These are phyloP conservation scores for Clivina fossor DNA, from an alignment of 2,888 invertebrate genomes.

Conservation along the genomic window DNA sequence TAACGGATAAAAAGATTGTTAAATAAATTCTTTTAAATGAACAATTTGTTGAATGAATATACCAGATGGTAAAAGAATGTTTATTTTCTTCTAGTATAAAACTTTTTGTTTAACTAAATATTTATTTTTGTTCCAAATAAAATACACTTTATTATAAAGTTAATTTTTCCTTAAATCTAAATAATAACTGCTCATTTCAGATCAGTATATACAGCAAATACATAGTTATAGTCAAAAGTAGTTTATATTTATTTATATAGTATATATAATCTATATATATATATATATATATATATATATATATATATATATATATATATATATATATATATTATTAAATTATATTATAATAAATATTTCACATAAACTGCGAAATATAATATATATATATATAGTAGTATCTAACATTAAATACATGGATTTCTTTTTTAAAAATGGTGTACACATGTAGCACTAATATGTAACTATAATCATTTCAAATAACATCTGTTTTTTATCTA, in stretches of 20 bases:
- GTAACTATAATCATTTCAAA: slow-evolving; percentile 13
- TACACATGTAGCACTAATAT: slow-evolving; percentile 19
- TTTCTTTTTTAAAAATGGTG: slow-evolving; percentile 19
- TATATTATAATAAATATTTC: neutral
- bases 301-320: slow-evolving; percentile 9
- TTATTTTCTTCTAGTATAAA: neutral
- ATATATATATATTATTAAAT: neutral
- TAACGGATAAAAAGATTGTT: neutral
- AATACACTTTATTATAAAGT: slow-evolving; percentile 29
- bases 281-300: neutral
- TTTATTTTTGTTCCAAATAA: slow-evolving; percentile 31
- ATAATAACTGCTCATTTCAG: slow-evolving; percentile 27
- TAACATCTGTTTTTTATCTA: slow-evolving; percentile 17
- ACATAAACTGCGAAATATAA: neutral
- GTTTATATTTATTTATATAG: slow-evolving; percentile 20
- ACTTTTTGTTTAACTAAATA: slow-evolving; percentile 28
- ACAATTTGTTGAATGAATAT: neutral
- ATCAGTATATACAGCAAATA: slow-evolving; percentile 26
- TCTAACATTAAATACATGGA: slow-evolving; percentile 15
- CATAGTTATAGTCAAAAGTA: slow-evolving; percentile 17
- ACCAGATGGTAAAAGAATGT: neutral
- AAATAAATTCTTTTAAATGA: neutral
- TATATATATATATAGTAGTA: slow-evolving; percentile 5
- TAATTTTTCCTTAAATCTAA: slow-evolving; percentile 19
- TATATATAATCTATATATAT: too few relatives aligned